Base-by-base conservation (phyloP, 2,888 invertebrate species). In the Cheilosia pagana region DNA sequence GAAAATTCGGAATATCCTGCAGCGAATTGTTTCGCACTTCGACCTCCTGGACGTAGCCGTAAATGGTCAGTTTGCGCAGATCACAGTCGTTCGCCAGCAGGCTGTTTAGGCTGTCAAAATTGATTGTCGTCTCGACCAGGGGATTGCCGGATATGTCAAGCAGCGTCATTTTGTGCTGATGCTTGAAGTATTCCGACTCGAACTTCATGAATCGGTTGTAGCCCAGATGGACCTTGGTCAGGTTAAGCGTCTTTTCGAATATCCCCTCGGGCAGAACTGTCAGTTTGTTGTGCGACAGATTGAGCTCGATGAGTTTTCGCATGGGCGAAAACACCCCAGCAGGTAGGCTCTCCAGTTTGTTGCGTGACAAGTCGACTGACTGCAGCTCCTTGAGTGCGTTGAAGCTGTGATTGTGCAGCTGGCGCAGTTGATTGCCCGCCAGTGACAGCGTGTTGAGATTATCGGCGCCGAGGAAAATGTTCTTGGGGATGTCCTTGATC, bases 381-480 rank as follows among this genome's bases (percentile, higher is more conserved):
- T 90, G 89, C 4, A 91, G 87, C 81, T 91, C 91, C 71, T 91
- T 91, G 2, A 91, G 82, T 0, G 90, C 90, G 76, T 89, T 88
- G 23, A 91, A 90, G 71, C 91, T 91, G 45, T 89, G 88, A 72
- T 91, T 91, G 63, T 89, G 88, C 81, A 91, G 71, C 6, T 87
- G 87, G 7, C 85, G 87, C 10, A 91, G 71, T 31, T 88, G 88
- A 87, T 91, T 91, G 16, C 88, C 79, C 19, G 89, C 85, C 81
- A 91, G 63, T 21, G 89, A 87, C 28, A 91, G 75, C 0, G 89
- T 89, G 50, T 91, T 90, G 35, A 91, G 83, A 77, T 91, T 91
- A 45, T 91, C 91, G 0, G 91, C 91, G 5, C 91, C 91, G 6
- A 91, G 81, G 57, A 91, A 91, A 43, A 91, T 91, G 43, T 91